Conservation (phyloP, 2,113 vertebrate genomes). For the Lathamus discolor region DNA sequence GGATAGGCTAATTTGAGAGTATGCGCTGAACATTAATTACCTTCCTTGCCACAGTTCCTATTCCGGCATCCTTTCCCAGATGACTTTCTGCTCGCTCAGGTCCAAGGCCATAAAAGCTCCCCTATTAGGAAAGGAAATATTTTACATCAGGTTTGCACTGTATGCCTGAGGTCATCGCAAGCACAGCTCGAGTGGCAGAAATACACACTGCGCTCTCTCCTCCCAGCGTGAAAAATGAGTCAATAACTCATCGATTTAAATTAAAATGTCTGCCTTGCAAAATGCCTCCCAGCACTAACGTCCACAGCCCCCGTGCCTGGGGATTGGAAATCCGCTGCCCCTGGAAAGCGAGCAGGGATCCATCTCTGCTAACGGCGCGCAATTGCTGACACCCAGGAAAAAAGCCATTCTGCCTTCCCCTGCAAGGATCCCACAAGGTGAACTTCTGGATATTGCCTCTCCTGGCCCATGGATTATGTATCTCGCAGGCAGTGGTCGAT, state of each 20-base stretch:
- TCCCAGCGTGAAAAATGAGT: slow-evolving; percentile 43
- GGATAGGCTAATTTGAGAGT: slow-evolving; percentile 47
- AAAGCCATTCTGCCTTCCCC: not conserved
- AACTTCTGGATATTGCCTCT: slow-evolving; percentile 35
- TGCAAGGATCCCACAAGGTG: slow-evolving; percentile 40
- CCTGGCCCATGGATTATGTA: slow-evolving; percentile 27
- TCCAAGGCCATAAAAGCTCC: slow-evolving; percentile 36
- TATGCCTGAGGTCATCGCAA: slow-evolving; percentile 63
- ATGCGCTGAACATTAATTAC: slow-evolving; percentile 6
- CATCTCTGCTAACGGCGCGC: not conserved
- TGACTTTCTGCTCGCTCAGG: not conserved
- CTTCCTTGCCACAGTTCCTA: not conserved
- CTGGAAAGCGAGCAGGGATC: not conserved
- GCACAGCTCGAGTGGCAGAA: slow-evolving; percentile 53
- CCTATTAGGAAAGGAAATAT: slow-evolving; percentile 53
- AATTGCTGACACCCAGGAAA: not conserved
- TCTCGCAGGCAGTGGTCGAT: not conserved
- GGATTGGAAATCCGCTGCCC: not conserved
- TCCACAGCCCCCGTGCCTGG: not conserved
- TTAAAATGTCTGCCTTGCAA: slow-evolving; percentile 51
- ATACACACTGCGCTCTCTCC: slow-evolving; percentile 48
- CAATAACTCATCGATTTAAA: slow-evolving; percentile 65
- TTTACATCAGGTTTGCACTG: slow-evolving; percentile 43
- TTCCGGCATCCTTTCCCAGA: slow-evolving; percentile 3
- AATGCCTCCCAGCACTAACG: not conserved